phyloP scores from a whole-genome alignment of 2,797 vertebrate species.

The Holocentrus rufus region DNA sequence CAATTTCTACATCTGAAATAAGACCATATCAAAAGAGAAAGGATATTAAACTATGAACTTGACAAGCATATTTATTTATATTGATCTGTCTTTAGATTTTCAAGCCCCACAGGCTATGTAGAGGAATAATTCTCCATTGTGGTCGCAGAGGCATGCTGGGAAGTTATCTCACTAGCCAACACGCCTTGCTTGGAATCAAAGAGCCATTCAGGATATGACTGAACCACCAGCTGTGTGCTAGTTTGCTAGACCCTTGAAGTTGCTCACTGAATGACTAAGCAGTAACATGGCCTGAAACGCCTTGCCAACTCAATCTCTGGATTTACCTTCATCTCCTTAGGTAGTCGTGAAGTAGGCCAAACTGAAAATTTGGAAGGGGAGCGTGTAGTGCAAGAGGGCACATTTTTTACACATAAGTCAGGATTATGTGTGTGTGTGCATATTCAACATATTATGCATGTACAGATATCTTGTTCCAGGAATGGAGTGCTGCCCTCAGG shows the following conservation, averaged over 20 bases:
- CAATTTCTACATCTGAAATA: not conserved
- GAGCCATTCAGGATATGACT: not conserved
- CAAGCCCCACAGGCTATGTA: not conserved
- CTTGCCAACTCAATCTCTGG: constrained; percentile 34
- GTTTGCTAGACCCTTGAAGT: constrained; percentile 19
- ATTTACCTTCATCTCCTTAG: constrained; percentile 8
- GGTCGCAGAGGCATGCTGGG: not conserved
- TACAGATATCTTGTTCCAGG: not conserved
- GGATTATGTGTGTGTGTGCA: constrained; percentile 20
- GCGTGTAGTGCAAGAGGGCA: constrained; percentile 29
- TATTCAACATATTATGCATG: constrained; percentile 12
- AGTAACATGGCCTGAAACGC: constrained; percentile 9
- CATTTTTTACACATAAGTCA: constrained; percentile 18
- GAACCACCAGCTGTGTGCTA: constrained; percentile 21
- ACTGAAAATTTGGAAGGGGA: constrained; percentile 6
- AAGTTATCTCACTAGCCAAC: not conserved
- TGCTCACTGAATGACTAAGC: constrained; percentile 23
- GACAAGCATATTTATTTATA: not conserved
- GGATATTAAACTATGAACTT: not conserved
- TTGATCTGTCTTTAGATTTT: not conserved
- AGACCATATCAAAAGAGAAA: not conserved
- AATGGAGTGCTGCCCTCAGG: not conserved
- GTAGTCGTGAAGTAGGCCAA: constrained; percentile 18
- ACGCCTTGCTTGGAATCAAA: constrained; percentile 11
- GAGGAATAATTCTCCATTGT: not conserved